phyloP scores from a whole-genome alignment of 1,140 invertebrate species.

The Venustaconcha ellipsiformis region DNA sequence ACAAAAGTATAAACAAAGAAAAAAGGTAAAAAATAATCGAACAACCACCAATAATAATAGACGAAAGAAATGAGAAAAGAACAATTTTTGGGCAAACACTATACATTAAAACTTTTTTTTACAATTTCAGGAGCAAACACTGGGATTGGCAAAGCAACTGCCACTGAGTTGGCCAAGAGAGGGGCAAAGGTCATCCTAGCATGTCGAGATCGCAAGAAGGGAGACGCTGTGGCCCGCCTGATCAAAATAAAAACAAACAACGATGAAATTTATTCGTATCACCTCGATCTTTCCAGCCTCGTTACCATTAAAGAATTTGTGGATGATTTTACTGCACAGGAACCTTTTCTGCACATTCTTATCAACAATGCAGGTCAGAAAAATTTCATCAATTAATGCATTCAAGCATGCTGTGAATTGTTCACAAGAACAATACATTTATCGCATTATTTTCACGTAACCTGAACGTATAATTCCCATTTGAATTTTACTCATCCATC shows the following conservation, averaged over 20 bases:
- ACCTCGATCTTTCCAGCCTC: slow-evolving; percentile 55
- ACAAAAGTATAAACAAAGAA: too few species aligned
- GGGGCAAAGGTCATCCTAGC: slow-evolving; percentile 59
- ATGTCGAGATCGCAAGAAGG: slow-evolving; percentile 59
- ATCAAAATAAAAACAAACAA: slow-evolving; percentile 63
- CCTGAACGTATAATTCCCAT: too few species aligned
- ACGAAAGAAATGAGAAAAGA: too few species aligned
- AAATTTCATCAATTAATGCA: too few species aligned
- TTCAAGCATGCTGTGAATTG: too few species aligned
- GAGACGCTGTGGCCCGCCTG: slow-evolving; percentile 62
- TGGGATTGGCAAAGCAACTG: slow-evolving; percentile 65
- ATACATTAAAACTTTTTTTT: background rate
- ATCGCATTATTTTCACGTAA: too few species aligned
- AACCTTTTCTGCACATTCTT: slow-evolving; percentile 55
- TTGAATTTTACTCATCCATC: too few species aligned
- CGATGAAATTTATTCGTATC: slow-evolving; percentile 52
- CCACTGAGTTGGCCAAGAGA: slow-evolving; percentile 60
- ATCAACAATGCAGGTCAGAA: slow-evolving; percentile 67
- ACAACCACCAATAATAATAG: too few species aligned
- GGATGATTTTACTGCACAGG: slow-evolving; percentile 49
- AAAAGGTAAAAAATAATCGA: too few species aligned
- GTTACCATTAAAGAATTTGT: slow-evolving; percentile 57
- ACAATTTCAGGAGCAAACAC: slow-evolving; percentile 60
- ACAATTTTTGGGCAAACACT: background rate
- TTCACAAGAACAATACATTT: too few species aligned